Percentiles rank a stretch among this genome's conserved stretches.
These are phyloP conservation scores for Epizoanthus stellaris DNA, from an alignment of 92 coral and sea anemone genomes.

Conservation along the genomic window DNA sequence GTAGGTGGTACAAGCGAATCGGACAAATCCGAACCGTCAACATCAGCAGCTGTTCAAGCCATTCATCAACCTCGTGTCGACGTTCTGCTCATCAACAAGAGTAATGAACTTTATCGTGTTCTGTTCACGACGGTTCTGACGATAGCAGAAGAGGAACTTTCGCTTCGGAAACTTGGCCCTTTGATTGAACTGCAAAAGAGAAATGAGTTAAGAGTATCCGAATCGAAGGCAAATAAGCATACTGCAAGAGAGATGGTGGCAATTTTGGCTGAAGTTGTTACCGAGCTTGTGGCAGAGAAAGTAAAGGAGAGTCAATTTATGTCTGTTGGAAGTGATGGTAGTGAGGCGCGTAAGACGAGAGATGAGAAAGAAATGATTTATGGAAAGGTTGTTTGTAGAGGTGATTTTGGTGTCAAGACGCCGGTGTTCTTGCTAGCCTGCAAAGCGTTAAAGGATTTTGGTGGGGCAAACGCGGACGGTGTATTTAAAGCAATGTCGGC, in stretches of 20 bases:
- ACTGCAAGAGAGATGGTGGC: constrained; percentile 46
- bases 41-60: constrained; percentile 51
- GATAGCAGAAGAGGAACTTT: constrained; percentile 42
- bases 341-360: constrained; percentile 44
- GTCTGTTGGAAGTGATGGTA: constrained; percentile 47
- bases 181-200: constrained; percentile 41
- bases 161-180: constrained; percentile 39
- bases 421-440: constrained; percentile 42
- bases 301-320: constrained; percentile 47
- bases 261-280: constrained; percentile 42
- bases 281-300: constrained; percentile 44
- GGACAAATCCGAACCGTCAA: constrained; percentile 55
- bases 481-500: constrained; percentile 37
- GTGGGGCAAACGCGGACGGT: constrained; percentile 39
- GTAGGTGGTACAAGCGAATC: constrained; percentile 48
- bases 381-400: constrained; percentile 39
- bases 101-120: constrained; percentile 50
- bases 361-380: constrained; percentile 34
- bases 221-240: constrained; percentile 43
- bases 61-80: constrained; percentile 50
- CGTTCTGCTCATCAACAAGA: constrained; percentile 54
- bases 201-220: constrained; percentile 41
- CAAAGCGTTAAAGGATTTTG: constrained; percentile 43
- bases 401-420: constrained; percentile 44
- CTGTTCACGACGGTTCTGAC: constrained; percentile 59